A percentile compares a stretch with the other conserved stretches of the same genome.
phyloP scores from a whole-genome alignment of 92 coral and sea anemone genomes.

The Zoanthus sociatus region DNA sequence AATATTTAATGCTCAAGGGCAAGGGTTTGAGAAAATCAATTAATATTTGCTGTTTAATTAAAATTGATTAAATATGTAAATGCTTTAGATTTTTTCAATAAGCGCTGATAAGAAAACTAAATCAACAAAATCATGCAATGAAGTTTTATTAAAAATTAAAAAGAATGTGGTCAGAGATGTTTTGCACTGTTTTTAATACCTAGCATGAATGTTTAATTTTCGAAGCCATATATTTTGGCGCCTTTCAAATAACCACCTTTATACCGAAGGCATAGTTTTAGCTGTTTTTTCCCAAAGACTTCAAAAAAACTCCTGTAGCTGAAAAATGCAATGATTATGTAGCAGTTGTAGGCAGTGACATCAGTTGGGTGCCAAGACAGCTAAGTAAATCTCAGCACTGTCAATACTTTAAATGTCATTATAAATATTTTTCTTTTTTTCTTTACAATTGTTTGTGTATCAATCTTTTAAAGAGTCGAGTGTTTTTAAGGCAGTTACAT shows the following conservation, averaged over 20 bases:
- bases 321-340: not conserved
- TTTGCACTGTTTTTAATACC: too few species aligned
- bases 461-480: not conserved
- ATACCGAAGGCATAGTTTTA: not conserved
- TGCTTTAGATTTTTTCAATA: too few species aligned
- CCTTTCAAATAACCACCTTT: not conserved
- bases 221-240: not conserved
- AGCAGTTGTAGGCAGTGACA: not conserved
- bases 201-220: not conserved
- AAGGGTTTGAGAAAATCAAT: too few species aligned
- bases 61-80: too few species aligned
- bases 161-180: not conserved
- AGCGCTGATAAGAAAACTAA: too few species aligned
- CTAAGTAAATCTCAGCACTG: not conserved
- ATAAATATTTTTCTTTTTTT: conserved; percentile 5
- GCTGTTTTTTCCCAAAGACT: not conserved
- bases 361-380: not conserved
- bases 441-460: not conserved
- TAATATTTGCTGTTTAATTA: too few species aligned
- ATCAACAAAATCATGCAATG: too few species aligned
- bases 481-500: not conserved
- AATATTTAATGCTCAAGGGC: too few species aligned
- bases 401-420: not conserved
- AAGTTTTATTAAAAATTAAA: too few species aligned
- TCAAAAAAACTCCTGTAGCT: not conserved